These are phyloP conservation scores for Sesia bembeciformis DNA, from an alignment of 2,888 invertebrate genomes.

Conservation along the genomic window DNA sequence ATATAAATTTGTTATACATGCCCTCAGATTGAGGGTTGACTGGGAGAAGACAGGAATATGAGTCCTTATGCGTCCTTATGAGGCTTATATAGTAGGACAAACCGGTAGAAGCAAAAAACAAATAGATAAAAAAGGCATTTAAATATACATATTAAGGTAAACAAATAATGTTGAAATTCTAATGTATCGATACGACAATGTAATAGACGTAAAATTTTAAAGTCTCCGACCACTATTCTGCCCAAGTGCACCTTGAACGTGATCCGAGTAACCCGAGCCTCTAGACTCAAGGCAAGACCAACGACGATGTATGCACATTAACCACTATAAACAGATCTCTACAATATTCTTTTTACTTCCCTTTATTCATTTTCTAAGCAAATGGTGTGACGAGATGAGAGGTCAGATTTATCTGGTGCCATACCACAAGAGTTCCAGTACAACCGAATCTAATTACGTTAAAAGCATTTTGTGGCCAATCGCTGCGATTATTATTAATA, in stretches of 20 bases:
- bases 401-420: conserved; percentile 43
- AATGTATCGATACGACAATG: no score
- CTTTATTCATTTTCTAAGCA: conserved; percentile 17
- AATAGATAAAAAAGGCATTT: no score
- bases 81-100: no score
- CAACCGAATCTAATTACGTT: conserved; percentile 66
- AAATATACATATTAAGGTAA: no score
- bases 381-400: conserved; percentile 25
- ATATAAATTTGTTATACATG: no score
- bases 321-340: conserved; percentile 43
- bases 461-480: conserved; percentile 67
- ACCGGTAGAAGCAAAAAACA: no score
- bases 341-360: conserved; percentile 27
- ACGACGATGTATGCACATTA: conserved; percentile 44
- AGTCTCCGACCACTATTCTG: conserved; percentile 38
- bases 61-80: no score
- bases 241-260: conserved; percentile 64
- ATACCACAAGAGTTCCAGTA: conserved; percentile 56
- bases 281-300: conserved; percentile 60
- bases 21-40: no score
- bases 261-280: conserved; percentile 67
- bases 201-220: conserved; percentile 12
- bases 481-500: conserved; percentile 64
- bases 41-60: no score
- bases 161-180: no score